phyloP scores from a whole-genome alignment of 1,140 invertebrate genomes.

The Philotrypesis tridentata region DNA sequence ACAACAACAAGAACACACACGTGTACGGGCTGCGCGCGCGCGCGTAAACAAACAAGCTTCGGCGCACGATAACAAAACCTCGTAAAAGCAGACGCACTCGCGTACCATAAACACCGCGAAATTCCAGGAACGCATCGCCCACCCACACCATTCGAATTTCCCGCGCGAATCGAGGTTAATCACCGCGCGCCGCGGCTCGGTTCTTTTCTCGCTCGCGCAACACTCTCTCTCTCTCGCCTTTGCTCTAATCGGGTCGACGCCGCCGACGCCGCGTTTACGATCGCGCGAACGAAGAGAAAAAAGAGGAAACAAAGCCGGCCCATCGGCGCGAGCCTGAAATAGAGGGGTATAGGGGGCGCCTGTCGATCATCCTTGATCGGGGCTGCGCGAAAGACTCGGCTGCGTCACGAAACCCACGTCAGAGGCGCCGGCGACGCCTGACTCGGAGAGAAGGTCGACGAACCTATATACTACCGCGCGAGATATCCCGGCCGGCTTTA shows the following conservation, averaged over 20 bases:
- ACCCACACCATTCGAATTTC: conserved; percentile 11
- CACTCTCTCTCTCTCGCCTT: neutral
- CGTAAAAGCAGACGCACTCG: neutral
- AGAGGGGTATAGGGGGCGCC: neutral
- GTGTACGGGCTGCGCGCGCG: neutral
- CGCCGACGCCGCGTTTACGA: neutral
- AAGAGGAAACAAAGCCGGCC: neutral
- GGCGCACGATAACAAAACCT: conserved; percentile 12
- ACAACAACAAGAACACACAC: conserved; percentile 11
- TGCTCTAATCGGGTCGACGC: neutral
- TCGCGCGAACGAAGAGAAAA: neutral
- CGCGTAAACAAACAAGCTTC: neutral
- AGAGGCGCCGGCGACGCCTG: neutral
- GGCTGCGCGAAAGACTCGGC: neutral
- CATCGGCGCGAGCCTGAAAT: neutral
- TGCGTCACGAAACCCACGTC: conserved; percentile 29
- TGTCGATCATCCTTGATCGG: neutral
- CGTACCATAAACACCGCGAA: neutral
- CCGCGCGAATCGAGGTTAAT: conserved; percentile 32
- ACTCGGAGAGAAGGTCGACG: conserved; percentile 13
- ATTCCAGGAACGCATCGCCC: conserved; percentile 1
- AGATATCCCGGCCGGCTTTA: conserved; percentile 2
- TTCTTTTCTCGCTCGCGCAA: neutral
- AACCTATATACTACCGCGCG: conserved; percentile 16
- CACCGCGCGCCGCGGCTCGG: neutral